phyloP scores from a whole-genome alignment of 2,113 vertebrate genomes.

The Oncorhynchus kisutch region DNA sequence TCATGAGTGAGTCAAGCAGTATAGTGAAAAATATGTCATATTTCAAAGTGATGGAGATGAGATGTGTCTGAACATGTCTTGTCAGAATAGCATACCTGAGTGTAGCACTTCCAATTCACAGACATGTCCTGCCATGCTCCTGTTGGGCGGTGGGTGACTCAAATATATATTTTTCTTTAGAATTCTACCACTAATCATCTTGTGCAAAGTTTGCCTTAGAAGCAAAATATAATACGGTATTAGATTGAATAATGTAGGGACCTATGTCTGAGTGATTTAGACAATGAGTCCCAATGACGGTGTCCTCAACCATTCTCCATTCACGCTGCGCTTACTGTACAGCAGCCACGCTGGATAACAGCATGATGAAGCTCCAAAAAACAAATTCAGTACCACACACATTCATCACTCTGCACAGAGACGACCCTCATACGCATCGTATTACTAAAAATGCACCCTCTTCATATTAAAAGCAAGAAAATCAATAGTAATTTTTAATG shows the following conservation, averaged over 20 bases:
- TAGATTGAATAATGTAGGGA: too few species aligned
- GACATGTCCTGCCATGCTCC: neutral
- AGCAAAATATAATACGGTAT: too few species aligned
- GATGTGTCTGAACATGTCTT: constrained; percentile 5
- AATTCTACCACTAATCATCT: too few species aligned
- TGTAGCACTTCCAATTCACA: neutral
- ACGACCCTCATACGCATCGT: constrained; percentile 49
- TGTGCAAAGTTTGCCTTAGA: too few species aligned
- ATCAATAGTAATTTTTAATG: constrained; percentile 66
- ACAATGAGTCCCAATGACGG: too few species aligned
- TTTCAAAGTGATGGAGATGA: neutral
- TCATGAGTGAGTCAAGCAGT: constrained; percentile 1
- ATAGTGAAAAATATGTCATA: neutral
- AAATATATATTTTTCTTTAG: too few species aligned
- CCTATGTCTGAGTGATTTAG: too few species aligned
- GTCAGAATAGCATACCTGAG: constrained; percentile 7
- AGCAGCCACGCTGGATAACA: neutral
- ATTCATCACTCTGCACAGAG: constrained; percentile 49
- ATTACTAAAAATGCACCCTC: constrained; percentile 71
- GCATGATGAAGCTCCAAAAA: too few species aligned
- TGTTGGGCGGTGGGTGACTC: too few species aligned
- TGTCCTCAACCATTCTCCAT: too few species aligned
- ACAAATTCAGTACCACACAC: neutral
- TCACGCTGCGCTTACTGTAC: neutral
- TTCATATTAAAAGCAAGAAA: constrained; percentile 66